Evolutionary conservation across 2,797 vertebrate species (phyloP).

Genomic region (Rhynchotus rufescens): DNA sequence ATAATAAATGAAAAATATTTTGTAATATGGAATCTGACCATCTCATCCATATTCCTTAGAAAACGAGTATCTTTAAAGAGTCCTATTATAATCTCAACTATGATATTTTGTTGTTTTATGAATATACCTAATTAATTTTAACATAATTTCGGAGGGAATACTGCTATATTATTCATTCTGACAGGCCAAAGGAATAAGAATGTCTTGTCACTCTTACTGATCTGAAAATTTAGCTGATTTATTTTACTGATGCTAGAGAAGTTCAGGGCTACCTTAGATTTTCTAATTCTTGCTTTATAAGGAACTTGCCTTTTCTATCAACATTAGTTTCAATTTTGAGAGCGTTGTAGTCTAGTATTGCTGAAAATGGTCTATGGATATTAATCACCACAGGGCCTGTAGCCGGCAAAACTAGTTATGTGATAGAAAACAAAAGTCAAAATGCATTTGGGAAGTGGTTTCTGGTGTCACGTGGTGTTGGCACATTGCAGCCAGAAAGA

Average conservation of each 20-base stretch:
- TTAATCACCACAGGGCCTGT: conserved; percentile 29
- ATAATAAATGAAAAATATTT: conserved; percentile 22
- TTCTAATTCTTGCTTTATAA: conserved; percentile 68
- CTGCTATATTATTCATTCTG: conserved; percentile 43
- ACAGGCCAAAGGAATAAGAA: conserved; percentile 26
- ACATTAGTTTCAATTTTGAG: background rate
- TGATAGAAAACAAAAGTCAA: conserved; percentile 76
- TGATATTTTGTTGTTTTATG: conserved; percentile 59
- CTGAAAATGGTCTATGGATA: background rate
- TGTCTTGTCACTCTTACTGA: background rate
- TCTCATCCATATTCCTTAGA: conserved; percentile 49
- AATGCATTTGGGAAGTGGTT: conserved; percentile 66
- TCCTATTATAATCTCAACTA: conserved; percentile 69
- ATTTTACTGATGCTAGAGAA: conserved; percentile 50
- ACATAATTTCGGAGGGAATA: conserved; percentile 46
- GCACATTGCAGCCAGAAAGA: conserved; percentile 83
- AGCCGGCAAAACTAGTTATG: conserved; percentile 51
- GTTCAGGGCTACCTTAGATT: conserved; percentile 80
- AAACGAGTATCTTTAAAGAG: conserved; percentile 59
- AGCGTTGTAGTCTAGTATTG: background rate
- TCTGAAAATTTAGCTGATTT: conserved; percentile 28
- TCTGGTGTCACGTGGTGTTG: conserved; percentile 72
- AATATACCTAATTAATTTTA: conserved; percentile 60
- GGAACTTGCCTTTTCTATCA: background rate
- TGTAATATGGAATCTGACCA: conserved; percentile 39